Base-by-base conservation (phyloP, 2,797 vertebrate species). In the Esox masquinongy region DNA sequence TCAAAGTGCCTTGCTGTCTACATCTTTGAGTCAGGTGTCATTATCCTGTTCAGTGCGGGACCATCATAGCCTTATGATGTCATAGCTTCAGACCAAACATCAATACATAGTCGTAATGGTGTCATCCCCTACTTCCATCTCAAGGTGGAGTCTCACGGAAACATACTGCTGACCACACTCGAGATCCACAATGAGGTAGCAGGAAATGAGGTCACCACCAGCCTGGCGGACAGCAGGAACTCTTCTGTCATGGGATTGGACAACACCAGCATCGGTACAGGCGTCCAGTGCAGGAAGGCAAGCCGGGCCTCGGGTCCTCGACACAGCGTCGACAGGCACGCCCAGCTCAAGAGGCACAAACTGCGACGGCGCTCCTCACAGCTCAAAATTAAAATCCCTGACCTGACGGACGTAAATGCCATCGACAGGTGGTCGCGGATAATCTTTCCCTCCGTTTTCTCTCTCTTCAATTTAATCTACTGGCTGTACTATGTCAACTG, bases 351-450 rank as follows among this genome's bases (percentile, higher is more conserved):
- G 89, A 96, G 96, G 88, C 93, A 94, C 79, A 95, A 96, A 71
- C 94, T 98, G 91, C 93, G 96, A 80, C 94, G 97, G 82, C 94
- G 97, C 80, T 97, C 97, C 74, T 98, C 97, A 0, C 97, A 98
- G 89, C 92, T 98, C 83, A 97, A 96, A 89, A 97, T 98, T 80
- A 98, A 98, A 92, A 98, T 98, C 90, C 97, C 97, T 0, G 95
- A 98, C 91, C 94, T 98, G 87, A 98, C 97, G 6, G 97, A 98
- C 90, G 97, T 98, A 85, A 98, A 98, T 83, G 94, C 96, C 89
- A 97, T 98, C 50, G 97, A 98, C 93, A 95, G 97, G 86, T 98
- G 97, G 97, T 98, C 97, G 84, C 93, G 97, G 83, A 95, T 98
- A 91, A 95, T 98, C 88, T 98, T 98, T 85, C 97, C 97, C 1